Percentiles rank a stretch among this genome's conserved stretches.
Conservation (phyloP, 2,113 vertebrate species). For the Gadus macrocephalus region DNA sequence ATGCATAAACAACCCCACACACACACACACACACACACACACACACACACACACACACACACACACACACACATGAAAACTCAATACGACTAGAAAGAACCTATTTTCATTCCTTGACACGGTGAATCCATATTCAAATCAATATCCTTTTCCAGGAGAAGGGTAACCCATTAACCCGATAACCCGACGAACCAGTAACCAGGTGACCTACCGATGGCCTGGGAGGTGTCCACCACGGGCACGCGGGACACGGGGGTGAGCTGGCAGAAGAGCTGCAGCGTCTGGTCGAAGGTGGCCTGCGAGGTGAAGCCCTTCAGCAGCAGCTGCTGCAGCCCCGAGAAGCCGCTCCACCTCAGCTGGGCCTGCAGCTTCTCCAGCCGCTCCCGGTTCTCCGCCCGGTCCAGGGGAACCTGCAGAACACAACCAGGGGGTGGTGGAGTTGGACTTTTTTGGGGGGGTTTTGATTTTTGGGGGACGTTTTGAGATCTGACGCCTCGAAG, state of each 20-base stretch:
- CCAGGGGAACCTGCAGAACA: conserved; percentile 80
- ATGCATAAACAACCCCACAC: conserved; percentile 56
- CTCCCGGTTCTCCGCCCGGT: conserved; percentile 92
- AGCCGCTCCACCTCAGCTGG: conserved; percentile 94
- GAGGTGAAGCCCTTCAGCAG: conserved; percentile 97
- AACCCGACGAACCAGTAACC: too few relatives aligned
- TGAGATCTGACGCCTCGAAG: too few relatives aligned
- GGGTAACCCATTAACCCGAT: too few relatives aligned
- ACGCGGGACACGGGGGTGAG: conserved; percentile 92
- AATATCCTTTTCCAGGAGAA: too few relatives aligned
- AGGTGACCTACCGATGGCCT: conserved; percentile 82
- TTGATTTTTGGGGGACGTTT: too few relatives aligned
- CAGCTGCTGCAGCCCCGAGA: conserved; percentile 93
- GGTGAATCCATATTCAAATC: too few relatives aligned
- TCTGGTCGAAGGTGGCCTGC: conserved; percentile 89
- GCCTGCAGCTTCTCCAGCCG: conserved; percentile 94
- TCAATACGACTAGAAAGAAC: too few relatives aligned
- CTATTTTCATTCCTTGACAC: too few relatives aligned
- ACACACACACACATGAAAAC: too few relatives aligned
- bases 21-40: not conserved
- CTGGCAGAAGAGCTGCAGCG: conserved; percentile 93
- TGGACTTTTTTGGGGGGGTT: too few relatives aligned
- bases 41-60: conserved; percentile 13
- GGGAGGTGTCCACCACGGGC: conserved; percentile 95
- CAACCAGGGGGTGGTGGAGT: not conserved